Base-by-base conservation (phyloP, 35 echinoderm and acorn worm species). In the Amphiura filiformis region DNA sequence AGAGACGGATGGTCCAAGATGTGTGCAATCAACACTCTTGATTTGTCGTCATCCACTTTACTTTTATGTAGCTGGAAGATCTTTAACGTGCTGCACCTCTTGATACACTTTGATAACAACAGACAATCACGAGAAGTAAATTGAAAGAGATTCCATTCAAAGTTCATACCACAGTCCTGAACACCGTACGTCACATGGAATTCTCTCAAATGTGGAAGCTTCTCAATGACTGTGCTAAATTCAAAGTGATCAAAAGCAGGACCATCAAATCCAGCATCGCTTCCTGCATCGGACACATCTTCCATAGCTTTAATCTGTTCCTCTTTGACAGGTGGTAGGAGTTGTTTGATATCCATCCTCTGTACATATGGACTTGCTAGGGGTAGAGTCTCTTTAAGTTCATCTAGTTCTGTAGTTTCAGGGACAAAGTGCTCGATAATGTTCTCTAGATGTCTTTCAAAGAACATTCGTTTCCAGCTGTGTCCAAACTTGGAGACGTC, bases 401-500 rank as follows among this genome's bases (percentile, higher is more conserved):
- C 79, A n/a, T 89, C 76, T 2, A 77, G 70, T 42, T 98, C 96
- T 31, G 96, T 95, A 11, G 83, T 92, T 76, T 99, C 96, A 14
- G 96, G 96, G 23, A 99, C 96, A 81, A 90, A 99, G 87, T 99
- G 96, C 52, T 99, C 96, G 39, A 99, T 87, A 36, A 95, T 95
- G 82, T 92, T 87, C 77, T 99, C 93, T 15, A 94, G 47, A 61
- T 99, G 96, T 31, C 93, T 78, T 65, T 99, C 96, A 93, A 99
- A 99, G 87, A 94, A 99, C 96, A 99, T 99, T 35, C 93, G 83
- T 77, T 99, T 99, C 96, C 96, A 94, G 42, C 90, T 94, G 75
- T 87, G 38, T 37, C 80, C 93, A 56, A 90, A 99, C 80, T 99
- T 94, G 37, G 96, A 92, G 31, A 99, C 96, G 44, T 93, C 96